Base-by-base conservation (phyloP, 2,888 invertebrate genomes). In the Tachina lurida region DNA sequence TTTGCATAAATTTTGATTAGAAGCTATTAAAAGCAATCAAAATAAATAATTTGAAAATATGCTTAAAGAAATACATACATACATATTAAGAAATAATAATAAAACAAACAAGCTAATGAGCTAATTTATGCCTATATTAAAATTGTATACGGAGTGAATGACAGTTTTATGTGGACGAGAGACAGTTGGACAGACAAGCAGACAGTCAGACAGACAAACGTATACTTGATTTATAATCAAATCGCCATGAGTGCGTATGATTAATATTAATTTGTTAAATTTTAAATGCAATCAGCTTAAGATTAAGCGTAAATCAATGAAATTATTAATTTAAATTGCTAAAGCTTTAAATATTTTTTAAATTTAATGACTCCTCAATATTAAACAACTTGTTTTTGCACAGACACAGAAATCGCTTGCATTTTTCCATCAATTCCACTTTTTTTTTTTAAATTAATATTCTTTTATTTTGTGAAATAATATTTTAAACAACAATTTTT, bases 1-100 rank as follows among this genome's bases (percentile, higher is more conserved):
- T 70, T 70, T 62, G 43, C 70, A 78, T 60, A 13, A 43, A 70
- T 78, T 54, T 43, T 63, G 43, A 22, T 75, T 65, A 31, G 19
- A 41, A 56, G 13, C 54, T 43, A 19, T 41, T 17, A 68, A 58
- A n/a, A 12, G 31, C 12, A 62, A 41, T 41, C 2, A 41, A 62
- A 62, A 62, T 41, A 62, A 62, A 62, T 41, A 1, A 15, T 17
- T 41, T n/a, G 10, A 62, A 62, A 31, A 31, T 7, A 31, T 31
- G 31, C 7, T 31, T 31, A 31, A 13, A 22, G 22, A 47, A 47
- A 43, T n/a, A n/a, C n/a, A n/a, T n/a, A n/a, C n/a, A n/a, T n/a
- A n/a, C n/a, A 43, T 19, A n/a, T 22, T 13, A 13, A 2, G 10
- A 45, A 12, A 19, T 41, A 15, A 10, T 10, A 63, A n/a, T n/a